Evolutionary conservation across 2,113 vertebrate genomes (phyloP).

Genomic region (Syrmaticus mikado): DNA sequence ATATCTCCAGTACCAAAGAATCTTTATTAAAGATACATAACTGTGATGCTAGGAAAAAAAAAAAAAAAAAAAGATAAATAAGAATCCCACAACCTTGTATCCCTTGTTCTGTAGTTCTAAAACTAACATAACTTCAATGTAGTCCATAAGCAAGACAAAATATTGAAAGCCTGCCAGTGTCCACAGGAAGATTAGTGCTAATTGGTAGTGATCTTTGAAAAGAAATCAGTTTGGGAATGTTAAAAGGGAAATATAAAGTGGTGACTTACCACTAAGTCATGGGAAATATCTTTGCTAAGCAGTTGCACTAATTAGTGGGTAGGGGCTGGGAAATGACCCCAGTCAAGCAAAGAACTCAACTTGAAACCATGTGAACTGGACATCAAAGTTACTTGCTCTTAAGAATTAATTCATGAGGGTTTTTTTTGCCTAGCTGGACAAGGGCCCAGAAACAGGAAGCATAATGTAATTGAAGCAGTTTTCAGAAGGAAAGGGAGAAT

Average conservation of each 20-base stretch:
- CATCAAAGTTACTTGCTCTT: constrained; percentile 5
- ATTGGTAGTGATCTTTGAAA: constrained; percentile 40
- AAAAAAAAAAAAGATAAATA: not conserved
- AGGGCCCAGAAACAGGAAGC: not conserved
- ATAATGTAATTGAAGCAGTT: not conserved
- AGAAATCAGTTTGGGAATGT: constrained; percentile 37
- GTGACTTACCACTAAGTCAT: not conserved
- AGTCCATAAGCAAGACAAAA: constrained; percentile 30
- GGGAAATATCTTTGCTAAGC: constrained; percentile 44
- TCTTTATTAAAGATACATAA: constrained; percentile 30
- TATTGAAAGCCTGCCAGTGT: not conserved
- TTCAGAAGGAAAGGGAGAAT: not conserved
- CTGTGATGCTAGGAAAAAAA: not conserved
- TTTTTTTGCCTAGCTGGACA: constrained; percentile 2
- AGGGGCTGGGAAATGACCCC: not conserved
- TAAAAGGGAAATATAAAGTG: constrained; percentile 35
- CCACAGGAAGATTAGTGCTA: constrained; percentile 45
- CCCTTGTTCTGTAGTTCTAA: constrained; percentile 32
- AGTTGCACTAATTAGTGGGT: constrained; percentile 15
- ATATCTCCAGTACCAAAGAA: constrained; percentile 11
- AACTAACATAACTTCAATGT: constrained; percentile 1
- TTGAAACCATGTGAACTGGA: not conserved
- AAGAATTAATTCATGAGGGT: not conserved
- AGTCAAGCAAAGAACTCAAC: constrained; percentile 20
- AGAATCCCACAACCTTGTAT: not conserved